Evolutionary conservation across 2,888 invertebrate species (phyloP).

Genomic region (Rhingia campestris): DNA sequence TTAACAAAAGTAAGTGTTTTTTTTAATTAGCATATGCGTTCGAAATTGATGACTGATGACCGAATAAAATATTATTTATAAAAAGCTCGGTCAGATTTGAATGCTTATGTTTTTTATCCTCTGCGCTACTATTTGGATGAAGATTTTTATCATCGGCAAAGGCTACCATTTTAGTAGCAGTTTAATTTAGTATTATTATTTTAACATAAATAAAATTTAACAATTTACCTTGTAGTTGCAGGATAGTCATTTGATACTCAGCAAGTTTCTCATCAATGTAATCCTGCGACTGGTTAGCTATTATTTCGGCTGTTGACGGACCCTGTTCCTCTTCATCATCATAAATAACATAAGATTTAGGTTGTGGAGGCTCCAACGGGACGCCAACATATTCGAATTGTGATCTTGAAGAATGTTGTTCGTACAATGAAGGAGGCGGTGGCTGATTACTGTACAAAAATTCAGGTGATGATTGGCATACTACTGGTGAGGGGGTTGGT

Average conservation of each 20-base stretch:
- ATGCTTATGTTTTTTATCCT: too few species aligned
- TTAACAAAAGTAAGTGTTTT: too few species aligned
- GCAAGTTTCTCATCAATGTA: conserved; percentile 96
- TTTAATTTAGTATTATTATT: not conserved
- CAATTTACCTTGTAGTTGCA: conserved; percentile 91
- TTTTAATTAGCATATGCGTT: too few species aligned
- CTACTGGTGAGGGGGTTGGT: conserved; percentile 85
- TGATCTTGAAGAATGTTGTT: conserved; percentile 76
- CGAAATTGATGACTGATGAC: too few species aligned
- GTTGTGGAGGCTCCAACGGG: conserved; percentile 89
- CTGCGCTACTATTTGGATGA: too few species aligned
- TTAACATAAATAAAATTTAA: too few species aligned
- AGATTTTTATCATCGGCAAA: too few species aligned
- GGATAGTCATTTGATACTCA: conserved; percentile 96
- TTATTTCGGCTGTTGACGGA: conserved; percentile 94
- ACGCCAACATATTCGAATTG: conserved; percentile 85
- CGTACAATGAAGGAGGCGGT: conserved; percentile 82
- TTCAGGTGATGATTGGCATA: conserved; percentile 86
- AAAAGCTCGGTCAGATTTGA: too few species aligned
- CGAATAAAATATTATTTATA: too few species aligned
- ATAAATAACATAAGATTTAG: conserved; percentile 85
- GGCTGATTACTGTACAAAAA: conserved; percentile 85
- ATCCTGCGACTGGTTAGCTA: conserved; percentile 96
- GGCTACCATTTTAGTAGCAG: not conserved
- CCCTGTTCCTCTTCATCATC: conserved; percentile 90